Evolutionary conservation across 2,797 vertebrate species (phyloP).

Genomic region (Malacoraja senta): DNA sequence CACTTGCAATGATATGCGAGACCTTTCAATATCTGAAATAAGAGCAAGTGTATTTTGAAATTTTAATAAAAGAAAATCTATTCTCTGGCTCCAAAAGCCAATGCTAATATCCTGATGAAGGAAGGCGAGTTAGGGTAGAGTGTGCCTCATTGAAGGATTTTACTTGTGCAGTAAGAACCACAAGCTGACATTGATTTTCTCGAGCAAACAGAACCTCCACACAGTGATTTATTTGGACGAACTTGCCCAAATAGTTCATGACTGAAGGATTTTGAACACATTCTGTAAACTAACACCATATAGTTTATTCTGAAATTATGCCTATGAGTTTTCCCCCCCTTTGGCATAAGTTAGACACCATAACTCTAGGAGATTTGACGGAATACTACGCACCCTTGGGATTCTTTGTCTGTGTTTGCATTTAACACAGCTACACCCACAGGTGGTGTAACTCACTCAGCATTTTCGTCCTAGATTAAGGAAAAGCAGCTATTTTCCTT

Average conservation of each 20-base stretch:
- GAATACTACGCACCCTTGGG: not conserved
- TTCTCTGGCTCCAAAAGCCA: not conserved
- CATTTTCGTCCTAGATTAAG: not conserved
- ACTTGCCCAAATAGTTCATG: not conserved
- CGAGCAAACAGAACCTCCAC: not conserved
- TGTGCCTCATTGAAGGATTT: not conserved
- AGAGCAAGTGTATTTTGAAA: not conserved
- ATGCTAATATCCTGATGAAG: not conserved
- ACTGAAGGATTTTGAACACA: not conserved
- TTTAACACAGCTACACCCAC: not conserved
- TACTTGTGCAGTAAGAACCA: not conserved
- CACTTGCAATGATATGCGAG: not conserved
- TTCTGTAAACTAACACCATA: slow-evolving; percentile 17
- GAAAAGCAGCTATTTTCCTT: not conserved
- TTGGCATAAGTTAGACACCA: not conserved
- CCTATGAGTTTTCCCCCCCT: not conserved
- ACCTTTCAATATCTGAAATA: not conserved
- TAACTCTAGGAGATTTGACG: not conserved
- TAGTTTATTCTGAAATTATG: not conserved
- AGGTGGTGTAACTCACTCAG: not conserved
- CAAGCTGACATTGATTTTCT: slow-evolving; percentile 16
- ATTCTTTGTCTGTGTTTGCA: not conserved
- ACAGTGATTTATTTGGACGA: slow-evolving; percentile 13
- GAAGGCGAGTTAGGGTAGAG: not conserved
- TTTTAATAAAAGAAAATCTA: not conserved